These are phyloP conservation scores for Knipowitschia caucasica DNA, from an alignment of 2,797 vertebrate species.

Conservation along the genomic window DNA sequence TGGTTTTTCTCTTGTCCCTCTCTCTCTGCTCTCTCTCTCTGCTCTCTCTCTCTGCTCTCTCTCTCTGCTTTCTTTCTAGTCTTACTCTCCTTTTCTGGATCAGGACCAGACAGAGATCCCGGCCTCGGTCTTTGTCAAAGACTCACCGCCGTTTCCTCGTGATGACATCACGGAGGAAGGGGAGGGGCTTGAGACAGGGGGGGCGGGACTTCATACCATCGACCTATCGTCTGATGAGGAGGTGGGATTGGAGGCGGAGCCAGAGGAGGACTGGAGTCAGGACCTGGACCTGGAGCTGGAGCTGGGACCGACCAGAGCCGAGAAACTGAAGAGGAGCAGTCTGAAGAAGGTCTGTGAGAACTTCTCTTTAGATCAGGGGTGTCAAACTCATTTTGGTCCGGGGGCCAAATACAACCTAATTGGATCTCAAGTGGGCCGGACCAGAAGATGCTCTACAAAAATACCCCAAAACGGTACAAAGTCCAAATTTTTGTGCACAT, in stretches of 20 bases:
- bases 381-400: too few relatives aligned
- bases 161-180: slow-evolving; percentile 79
- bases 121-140: slow-evolving; percentile 86
- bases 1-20: too few relatives aligned
- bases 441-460: too few relatives aligned
- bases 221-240: slow-evolving; percentile 93
- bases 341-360: slow-evolving; percentile 85
- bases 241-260: slow-evolving; percentile 74
- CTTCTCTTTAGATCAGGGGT: too few relatives aligned
- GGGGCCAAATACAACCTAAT: too few relatives aligned
- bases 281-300: slow-evolving; percentile 81
- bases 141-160: slow-evolving; percentile 74
- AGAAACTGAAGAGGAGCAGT: slow-evolving; percentile 90
- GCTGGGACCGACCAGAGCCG: slow-evolving; percentile 83
- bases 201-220: slow-evolving; percentile 84
- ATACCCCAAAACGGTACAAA: too few relatives aligned
- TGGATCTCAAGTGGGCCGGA: too few relatives aligned
- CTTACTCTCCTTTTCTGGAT: too few relatives aligned
- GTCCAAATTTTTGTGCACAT: too few relatives aligned
- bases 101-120: slow-evolving; percentile 97
- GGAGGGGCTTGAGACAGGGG: slow-evolving; percentile 41
- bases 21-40: too few relatives aligned
- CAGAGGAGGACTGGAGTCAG: slow-evolving; percentile 75
- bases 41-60: too few relatives aligned
- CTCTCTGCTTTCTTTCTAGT: too few relatives aligned